These are phyloP conservation scores for Andrena cerasifolii DNA, from an alignment of 1,140 invertebrate genomes.

Conservation along the genomic window DNA sequence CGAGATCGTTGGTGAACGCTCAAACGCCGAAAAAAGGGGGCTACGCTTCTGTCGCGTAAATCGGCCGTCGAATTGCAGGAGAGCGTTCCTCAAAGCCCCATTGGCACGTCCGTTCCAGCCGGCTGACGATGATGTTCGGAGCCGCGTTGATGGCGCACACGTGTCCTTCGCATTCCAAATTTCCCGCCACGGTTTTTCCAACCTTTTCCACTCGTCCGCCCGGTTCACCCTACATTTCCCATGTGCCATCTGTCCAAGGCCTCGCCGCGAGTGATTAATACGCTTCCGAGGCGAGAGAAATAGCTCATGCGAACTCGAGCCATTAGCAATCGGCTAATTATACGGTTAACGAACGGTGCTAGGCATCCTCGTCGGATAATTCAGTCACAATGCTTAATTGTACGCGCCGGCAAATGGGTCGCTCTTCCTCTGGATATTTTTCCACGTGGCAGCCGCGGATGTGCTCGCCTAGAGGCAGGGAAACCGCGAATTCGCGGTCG, in stretches of 20 bases:
- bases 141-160: slow-evolving; percentile 12
- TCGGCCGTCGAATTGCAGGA: not conserved
- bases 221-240: not conserved
- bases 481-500: slow-evolving; percentile 3
- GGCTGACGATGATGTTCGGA: not conserved
- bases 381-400: slow-evolving; percentile 66
- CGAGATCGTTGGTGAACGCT: not conserved
- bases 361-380: slow-evolving; percentile 60
- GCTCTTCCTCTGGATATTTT: slow-evolving; percentile 53
- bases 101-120: not conserved
- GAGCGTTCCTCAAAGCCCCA: not conserved
- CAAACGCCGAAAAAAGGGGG: not conserved
- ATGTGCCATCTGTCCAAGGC: too few relatives aligned
- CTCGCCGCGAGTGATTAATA: slow-evolving; percentile 43
- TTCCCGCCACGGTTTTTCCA: slow-evolving; percentile 19
- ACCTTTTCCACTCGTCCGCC: slow-evolving; percentile 1
- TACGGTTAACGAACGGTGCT: slow-evolving; percentile 61
- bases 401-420: slow-evolving; percentile 45
- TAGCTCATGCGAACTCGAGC: slow-evolving; percentile 62
- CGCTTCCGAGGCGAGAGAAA: slow-evolving; percentile 28
- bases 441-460: slow-evolving; percentile 11
- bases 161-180: slow-evolving; percentile 38
- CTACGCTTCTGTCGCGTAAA: not conserved
- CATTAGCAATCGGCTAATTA: slow-evolving; percentile 70
- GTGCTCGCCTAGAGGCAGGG: not conserved